Conservation (phyloP, 2,888 invertebrate genomes). For the Biston betularia region DNA sequence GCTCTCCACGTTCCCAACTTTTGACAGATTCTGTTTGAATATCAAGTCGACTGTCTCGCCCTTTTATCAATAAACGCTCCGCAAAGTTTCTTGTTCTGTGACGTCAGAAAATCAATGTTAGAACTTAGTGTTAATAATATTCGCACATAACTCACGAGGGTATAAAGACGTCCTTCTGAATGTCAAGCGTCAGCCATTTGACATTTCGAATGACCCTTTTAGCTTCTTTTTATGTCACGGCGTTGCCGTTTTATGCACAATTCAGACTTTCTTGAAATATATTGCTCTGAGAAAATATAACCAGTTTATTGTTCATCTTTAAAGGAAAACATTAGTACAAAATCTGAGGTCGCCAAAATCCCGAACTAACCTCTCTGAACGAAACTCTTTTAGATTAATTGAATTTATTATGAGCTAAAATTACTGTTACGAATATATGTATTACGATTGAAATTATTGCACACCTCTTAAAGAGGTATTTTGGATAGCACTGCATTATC, state of each 20-base stretch:
- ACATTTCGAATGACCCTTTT: slow-evolving; percentile 47
- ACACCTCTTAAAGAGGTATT: too few species aligned
- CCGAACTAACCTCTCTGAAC: slow-evolving; percentile 44
- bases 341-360: slow-evolving; percentile 55
- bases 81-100: slow-evolving; percentile 36
- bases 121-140: slow-evolving; percentile 40
- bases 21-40: slow-evolving; percentile 66
- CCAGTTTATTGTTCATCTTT: slow-evolving; percentile 29
- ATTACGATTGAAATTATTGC: too few species aligned
- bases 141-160: slow-evolving; percentile 40
- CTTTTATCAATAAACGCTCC: slow-evolving; percentile 45
- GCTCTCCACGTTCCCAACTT: slow-evolving; percentile 52
- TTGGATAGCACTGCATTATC: too few species aligned
- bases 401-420: too few species aligned
- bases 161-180: slow-evolving; percentile 43
- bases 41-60: slow-evolving; percentile 53
- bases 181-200: slow-evolving; percentile 45
- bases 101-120: slow-evolving; percentile 33
- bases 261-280: slow-evolving; percentile 38
- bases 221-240: slow-evolving; percentile 45
- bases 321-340: slow-evolving; percentile 41
- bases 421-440: too few species aligned
- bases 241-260: slow-evolving; percentile 43
- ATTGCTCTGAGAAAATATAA: slow-evolving; percentile 38
- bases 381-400: too few species aligned